Conservation (phyloP, 2,797 vertebrate species). For the Pteronotus mesoamericanus region DNA sequence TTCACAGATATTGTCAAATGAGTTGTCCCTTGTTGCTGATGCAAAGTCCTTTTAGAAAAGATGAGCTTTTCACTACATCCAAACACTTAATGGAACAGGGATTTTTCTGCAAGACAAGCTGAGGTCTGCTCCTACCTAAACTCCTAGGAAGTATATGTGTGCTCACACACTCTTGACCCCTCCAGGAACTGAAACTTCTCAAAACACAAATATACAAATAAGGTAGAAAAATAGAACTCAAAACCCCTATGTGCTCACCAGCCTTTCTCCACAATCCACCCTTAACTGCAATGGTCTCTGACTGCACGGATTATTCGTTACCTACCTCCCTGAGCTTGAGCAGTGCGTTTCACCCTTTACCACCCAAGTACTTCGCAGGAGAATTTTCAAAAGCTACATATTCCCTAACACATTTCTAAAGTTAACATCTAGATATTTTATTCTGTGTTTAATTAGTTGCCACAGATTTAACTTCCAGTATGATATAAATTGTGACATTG, state of each 20-base stretch:
- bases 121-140: not conserved
- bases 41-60: not conserved
- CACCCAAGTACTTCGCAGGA: not conserved
- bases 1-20: not conserved
- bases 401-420: not conserved
- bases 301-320: too few species aligned
- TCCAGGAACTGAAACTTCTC: not conserved
- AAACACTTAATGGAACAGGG: not conserved
- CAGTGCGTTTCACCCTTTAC: not conserved
- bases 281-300: not conserved
- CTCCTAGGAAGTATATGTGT: not conserved
- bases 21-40: not conserved
- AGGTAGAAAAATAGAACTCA: not conserved
- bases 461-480: not conserved
- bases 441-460: not conserved
- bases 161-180: not conserved
- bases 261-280: rapidly evolving
- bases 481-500: not conserved
- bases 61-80: not conserved
- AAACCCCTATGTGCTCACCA: not conserved
- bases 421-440: not conserved
- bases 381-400: not conserved
- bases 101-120: not conserved
- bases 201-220: not conserved
- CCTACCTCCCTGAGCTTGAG: not conserved